A percentile compares a stretch with the other conserved stretches of the same genome.
These are phyloP conservation scores for Leptosomus discolor DNA, from an alignment of 2,113 vertebrate genomes.

Conservation along the genomic window DNA sequence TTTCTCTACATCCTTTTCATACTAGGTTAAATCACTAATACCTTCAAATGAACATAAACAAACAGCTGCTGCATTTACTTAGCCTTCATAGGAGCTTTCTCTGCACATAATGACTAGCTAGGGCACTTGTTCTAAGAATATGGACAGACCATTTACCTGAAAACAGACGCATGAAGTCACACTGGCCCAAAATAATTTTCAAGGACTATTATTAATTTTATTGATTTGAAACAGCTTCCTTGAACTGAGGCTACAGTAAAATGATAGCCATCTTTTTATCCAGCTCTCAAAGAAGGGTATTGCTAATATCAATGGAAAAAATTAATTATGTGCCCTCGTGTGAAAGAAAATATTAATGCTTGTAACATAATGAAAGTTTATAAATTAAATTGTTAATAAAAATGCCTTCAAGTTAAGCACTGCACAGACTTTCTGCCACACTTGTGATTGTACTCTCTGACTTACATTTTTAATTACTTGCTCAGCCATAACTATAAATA, in stretches of 20 bases:
- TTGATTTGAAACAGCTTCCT: neutral
- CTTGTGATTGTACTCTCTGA: neutral
- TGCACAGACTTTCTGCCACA: neutral
- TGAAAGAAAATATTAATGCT: neutral
- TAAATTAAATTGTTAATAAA: neutral
- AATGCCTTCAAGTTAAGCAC: neutral
- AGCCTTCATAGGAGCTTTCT: neutral
- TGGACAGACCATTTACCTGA: neutral
- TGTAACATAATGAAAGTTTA: neutral
- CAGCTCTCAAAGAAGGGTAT: neutral
- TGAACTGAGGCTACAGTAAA: neutral
- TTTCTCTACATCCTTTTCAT: neutral
- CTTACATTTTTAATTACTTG: slow-evolving; percentile 28
- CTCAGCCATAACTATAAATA: neutral
- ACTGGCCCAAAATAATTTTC: neutral
- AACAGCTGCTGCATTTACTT: neutral
- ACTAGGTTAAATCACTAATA: neutral
- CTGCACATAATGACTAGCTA: neutral
- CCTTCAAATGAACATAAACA: neutral
- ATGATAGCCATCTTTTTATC: neutral
- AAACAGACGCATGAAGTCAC: neutral
- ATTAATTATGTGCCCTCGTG: neutral
- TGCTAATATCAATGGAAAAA: neutral
- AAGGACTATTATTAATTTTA: neutral
- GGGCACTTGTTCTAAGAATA: neutral